phyloP scores from a whole-genome alignment of 1,140 invertebrate genomes.

The Drosophila lacteicornis region DNA sequence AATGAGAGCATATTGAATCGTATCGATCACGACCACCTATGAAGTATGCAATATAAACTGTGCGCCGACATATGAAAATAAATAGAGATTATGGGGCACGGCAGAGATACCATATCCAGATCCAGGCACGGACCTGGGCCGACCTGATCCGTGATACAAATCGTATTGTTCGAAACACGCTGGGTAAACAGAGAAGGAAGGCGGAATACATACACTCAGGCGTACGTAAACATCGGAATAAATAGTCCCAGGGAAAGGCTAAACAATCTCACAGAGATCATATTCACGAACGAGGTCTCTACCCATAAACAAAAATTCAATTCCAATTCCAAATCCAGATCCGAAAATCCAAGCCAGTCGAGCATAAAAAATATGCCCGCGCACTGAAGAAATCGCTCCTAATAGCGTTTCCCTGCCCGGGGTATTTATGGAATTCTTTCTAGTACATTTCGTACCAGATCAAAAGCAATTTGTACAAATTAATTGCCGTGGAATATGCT shows the following conservation, averaged over 20 bases:
- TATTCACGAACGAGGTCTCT: constrained; percentile 31
- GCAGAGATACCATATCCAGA: not conserved
- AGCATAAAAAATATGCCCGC: constrained; percentile 26
- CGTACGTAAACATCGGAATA: constrained; percentile 33
- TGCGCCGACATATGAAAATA: constrained; percentile 69
- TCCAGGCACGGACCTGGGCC: not conserved
- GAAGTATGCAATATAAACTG: constrained; percentile 81
- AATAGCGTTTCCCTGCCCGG: not conserved
- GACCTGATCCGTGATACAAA: constrained; percentile 63
- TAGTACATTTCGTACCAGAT: constrained; percentile 32
- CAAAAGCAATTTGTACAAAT: constrained; percentile 51
- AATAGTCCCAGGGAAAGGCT: constrained; percentile 24
- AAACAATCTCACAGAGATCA: constrained; percentile 27
- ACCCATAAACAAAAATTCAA: constrained; percentile 35
- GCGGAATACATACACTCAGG: constrained; percentile 49
- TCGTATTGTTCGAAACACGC: constrained; percentile 71
- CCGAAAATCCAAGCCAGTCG: constrained; percentile 27
- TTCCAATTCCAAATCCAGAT: not conserved
- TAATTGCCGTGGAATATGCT: constrained; percentile 32
- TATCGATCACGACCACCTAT: constrained; percentile 65
- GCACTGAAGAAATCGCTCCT: not conserved
- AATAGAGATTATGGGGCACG: constrained; percentile 45
- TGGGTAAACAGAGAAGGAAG: constrained; percentile 60
- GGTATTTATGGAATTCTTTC: constrained; percentile 40
- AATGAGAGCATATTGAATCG: constrained; percentile 48